phyloP scores from a whole-genome alignment of 2,888 invertebrate genomes.

The Caenorhabditis plicata region DNA sequence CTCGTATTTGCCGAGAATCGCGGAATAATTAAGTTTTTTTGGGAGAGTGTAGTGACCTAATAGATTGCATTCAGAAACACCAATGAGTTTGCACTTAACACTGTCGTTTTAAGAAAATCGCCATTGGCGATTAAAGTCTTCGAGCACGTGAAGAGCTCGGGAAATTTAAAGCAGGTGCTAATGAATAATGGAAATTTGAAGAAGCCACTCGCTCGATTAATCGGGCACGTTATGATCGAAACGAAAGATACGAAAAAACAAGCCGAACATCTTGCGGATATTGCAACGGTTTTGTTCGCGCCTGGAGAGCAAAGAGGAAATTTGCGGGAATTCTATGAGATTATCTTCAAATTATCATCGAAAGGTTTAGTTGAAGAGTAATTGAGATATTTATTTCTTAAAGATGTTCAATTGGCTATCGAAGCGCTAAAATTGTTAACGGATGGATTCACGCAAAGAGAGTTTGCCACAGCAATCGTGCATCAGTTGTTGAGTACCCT shows the following conservation, averaged over 20 bases:
- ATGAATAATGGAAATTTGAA: slow-evolving; percentile 14
- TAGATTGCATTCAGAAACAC: slow-evolving; percentile 4
- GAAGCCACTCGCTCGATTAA: slow-evolving; percentile 8
- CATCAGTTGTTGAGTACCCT: slow-evolving; percentile 11
- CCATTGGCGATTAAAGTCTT: slow-evolving; percentile 9
- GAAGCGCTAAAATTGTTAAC: slow-evolving; percentile 20
- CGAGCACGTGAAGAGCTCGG: slow-evolving; percentile 14
- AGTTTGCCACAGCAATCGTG: slow-evolving; percentile 24
- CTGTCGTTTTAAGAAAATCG: not conserved
- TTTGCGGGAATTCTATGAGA: slow-evolving; percentile 5
- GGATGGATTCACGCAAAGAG: slow-evolving; percentile 9
- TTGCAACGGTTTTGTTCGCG: slow-evolving; percentile 21
- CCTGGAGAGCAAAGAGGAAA: no score
- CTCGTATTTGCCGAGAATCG: slow-evolving; percentile 20
- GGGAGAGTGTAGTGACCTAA: no score
- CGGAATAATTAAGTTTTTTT: slow-evolving; percentile 3
- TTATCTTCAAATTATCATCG: slow-evolving; percentile 15
- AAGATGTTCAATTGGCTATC: slow-evolving; percentile 24
- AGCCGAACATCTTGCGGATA: slow-evolving; percentile 8
- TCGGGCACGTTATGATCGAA: slow-evolving; percentile 9
- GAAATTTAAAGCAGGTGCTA: slow-evolving; percentile 9
- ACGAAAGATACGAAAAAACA: slow-evolving; percentile 4
- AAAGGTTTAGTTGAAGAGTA: slow-evolving; percentile 7
- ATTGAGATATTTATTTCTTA: no score
- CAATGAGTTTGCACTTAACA: slow-evolving; percentile 15